These are phyloP conservation scores for Nyctibius bracteatus DNA, from an alignment of 2,113 vertebrate species.

Conservation along the genomic window DNA sequence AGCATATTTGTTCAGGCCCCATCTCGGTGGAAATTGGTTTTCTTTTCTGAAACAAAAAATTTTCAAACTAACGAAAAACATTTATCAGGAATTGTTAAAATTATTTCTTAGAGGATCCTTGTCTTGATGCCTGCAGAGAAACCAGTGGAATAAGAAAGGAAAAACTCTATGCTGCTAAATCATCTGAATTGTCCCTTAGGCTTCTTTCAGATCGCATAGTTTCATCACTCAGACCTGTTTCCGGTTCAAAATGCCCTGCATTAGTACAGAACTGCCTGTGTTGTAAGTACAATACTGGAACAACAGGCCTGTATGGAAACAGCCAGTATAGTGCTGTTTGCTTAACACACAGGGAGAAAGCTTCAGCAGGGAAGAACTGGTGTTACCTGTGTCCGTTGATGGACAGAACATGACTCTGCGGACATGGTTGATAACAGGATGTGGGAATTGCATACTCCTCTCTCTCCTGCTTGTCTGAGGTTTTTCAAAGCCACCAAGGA, in stretches of 20 bases:
- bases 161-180: not conserved
- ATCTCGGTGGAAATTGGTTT: not conserved
- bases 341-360: not conserved
- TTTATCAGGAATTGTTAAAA: not conserved
- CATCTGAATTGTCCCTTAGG: not conserved
- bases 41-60: not conserved
- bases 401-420: not conserved
- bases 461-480: not conserved
- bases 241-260: not conserved
- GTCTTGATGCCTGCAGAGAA: not conserved
- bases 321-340: not conserved
- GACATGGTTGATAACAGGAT: accelerated
- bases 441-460: not conserved
- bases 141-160: not conserved
- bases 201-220: not conserved
- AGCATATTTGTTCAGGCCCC: not conserved
- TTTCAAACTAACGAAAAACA: not conserved
- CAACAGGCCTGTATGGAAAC: not conserved
- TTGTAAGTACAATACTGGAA: not conserved
- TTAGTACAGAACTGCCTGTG: not conserved
- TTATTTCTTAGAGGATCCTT: not conserved
- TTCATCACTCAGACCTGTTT: not conserved
- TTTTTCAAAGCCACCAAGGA: not conserved
- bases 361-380: not conserved
- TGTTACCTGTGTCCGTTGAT: not conserved